A percentile compares a stretch with the other conserved stretches of the same genome.
Conservation (phyloP, 2,113 vertebrate species). For the Puffinus mauretanicus region DNA sequence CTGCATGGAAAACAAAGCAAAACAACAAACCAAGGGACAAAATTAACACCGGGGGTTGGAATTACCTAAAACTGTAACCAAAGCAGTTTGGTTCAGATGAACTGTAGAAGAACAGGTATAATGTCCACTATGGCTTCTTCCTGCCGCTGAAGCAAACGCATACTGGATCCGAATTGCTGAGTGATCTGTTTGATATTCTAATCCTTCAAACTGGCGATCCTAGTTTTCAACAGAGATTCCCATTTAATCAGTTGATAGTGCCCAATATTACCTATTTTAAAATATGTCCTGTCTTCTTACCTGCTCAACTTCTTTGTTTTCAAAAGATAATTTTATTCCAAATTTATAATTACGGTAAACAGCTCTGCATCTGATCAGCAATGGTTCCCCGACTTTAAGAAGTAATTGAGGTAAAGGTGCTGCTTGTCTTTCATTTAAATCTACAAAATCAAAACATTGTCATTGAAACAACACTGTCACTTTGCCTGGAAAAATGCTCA, state of each 20-base stretch:
- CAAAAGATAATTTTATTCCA: slow-evolving; percentile 46
- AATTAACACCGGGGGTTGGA: not conserved
- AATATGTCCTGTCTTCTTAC: slow-evolving; percentile 33
- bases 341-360: slow-evolving; percentile 54
- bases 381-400: slow-evolving; percentile 74
- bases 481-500: not conserved
- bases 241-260: not conserved
- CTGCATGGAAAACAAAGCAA: not conserved
- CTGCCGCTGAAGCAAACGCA: slow-evolving; percentile 54
- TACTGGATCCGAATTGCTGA: slow-evolving; percentile 64
- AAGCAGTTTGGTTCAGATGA: slow-evolving; percentile 63
- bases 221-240: slow-evolving; percentile 61
- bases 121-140: slow-evolving; percentile 67
- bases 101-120: slow-evolving; percentile 77
- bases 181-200: slow-evolving; percentile 31
- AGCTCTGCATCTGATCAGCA: slow-evolving; percentile 78
- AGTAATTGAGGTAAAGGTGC: slow-evolving; percentile 68
- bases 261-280: not conserved
- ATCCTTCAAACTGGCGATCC: slow-evolving; percentile 52
- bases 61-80: slow-evolving; percentile 82
- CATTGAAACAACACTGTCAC: not conserved
- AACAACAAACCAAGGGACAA: not conserved
- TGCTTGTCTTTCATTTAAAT: slow-evolving; percentile 63
- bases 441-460: slow-evolving; percentile 63
- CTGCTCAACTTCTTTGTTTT: slow-evolving; percentile 56